phyloP scores from a whole-genome alignment of 2,797 vertebrate species.

The Novumbra hubbsi region DNA sequence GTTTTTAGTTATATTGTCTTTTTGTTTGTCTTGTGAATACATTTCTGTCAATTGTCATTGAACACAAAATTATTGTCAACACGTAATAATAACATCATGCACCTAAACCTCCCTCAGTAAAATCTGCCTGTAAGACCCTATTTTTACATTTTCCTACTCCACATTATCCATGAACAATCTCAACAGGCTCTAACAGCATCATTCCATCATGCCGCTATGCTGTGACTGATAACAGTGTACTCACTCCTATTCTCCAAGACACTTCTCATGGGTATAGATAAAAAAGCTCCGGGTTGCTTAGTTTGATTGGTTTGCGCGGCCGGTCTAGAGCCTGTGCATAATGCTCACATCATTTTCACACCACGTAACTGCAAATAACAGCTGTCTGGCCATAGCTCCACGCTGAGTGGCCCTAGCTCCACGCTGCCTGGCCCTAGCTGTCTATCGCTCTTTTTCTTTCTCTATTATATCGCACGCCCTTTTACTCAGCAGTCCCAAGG shows the following conservation, averaged over 20 bases:
- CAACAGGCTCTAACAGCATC: constrained; percentile 38
- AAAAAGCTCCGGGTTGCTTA: neutral
- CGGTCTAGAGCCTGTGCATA: constrained; percentile 5
- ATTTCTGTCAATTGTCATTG: too few relatives aligned
- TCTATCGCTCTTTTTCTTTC: neutral
- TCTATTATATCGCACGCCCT: neutral
- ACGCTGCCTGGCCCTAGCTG: constrained; percentile 11
- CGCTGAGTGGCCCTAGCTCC: constrained; percentile 13
- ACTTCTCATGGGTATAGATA: neutral
- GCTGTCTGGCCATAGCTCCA: constrained; percentile 26
- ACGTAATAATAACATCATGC: too few relatives aligned
- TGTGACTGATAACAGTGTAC: constrained; percentile 46
- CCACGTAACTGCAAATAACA: constrained; percentile 54
- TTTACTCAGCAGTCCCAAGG: neutral
- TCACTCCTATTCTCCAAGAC: constrained; percentile 30
- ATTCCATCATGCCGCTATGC: constrained; percentile 52
- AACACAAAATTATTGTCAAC: too few relatives aligned
- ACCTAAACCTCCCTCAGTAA: too few relatives aligned
- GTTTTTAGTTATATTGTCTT: too few relatives aligned
- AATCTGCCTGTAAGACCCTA: too few relatives aligned
- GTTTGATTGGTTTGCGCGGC: neutral
- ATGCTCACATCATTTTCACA: constrained; percentile 56
- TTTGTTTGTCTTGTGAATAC: too few relatives aligned
- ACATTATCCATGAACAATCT: constrained; percentile 14
- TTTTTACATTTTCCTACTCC: too few relatives aligned